Percentiles rank a stretch among this genome's conserved stretches.
phyloP scores from a whole-genome alignment of 2,797 vertebrate genomes.

The Sebastes iracundus region DNA sequence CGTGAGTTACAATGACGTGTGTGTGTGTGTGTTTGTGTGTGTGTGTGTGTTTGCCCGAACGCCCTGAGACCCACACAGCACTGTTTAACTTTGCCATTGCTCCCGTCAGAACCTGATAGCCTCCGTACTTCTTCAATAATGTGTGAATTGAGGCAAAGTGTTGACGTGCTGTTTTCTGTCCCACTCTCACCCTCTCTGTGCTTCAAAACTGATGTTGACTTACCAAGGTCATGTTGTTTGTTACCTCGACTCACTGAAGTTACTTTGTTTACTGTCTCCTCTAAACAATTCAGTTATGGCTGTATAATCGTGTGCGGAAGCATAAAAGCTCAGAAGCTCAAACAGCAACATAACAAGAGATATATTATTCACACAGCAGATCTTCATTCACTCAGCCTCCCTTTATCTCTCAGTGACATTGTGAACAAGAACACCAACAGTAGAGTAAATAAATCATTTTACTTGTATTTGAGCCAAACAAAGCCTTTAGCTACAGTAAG shows the following conservation, averaged over 20 bases:
- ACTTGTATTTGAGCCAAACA: background rate
- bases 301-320: background rate
- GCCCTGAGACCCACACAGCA: slow-evolving; percentile 25
- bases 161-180: slow-evolving; percentile 16
- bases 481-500: background rate
- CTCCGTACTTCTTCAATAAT: slow-evolving; percentile 49
- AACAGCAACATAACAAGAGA: slow-evolving; percentile 1
- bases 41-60: background rate
- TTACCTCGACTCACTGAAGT: slow-evolving; percentile 3
- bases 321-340: background rate
- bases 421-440: background rate
- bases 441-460: background rate
- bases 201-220: slow-evolving; percentile 29
- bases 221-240: slow-evolving; percentile 41
- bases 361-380: slow-evolving; percentile 26
- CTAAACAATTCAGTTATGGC: background rate
- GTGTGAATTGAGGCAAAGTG: slow-evolving; percentile 38
- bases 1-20: slow-evolving; percentile 19
- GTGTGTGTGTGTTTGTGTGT: background rate
- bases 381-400: background rate
- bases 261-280: background rate
- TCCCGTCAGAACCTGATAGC: slow-evolving; percentile 52
- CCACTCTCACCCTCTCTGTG: slow-evolving; percentile 30
- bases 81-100: slow-evolving; percentile 45
- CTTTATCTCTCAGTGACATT: background rate